These are phyloP conservation scores for Hephaestus fuliginosus DNA, from an alignment of 2,797 vertebrate species.

Conservation along the genomic window DNA sequence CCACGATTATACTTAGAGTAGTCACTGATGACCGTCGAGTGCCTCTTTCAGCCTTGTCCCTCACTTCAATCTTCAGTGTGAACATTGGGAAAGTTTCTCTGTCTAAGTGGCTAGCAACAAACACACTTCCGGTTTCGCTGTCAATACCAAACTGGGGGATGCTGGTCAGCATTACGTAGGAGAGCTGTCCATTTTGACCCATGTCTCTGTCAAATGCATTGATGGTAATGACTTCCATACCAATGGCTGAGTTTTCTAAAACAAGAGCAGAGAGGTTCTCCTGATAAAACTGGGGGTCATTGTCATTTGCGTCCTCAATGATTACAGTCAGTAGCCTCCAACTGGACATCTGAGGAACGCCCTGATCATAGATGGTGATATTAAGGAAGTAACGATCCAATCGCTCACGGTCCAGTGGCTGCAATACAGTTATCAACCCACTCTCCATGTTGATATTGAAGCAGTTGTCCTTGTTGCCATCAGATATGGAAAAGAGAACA, in stretches of 20 bases:
- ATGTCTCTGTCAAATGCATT: conserved; percentile 90
- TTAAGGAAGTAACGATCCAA: conserved; percentile 92
- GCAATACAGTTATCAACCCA: conserved; percentile 91
- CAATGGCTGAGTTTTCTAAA: conserved; percentile 87
- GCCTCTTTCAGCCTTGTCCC: conserved; percentile 91
- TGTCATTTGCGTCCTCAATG: conserved; percentile 95
- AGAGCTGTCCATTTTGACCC: conserved; percentile 90
- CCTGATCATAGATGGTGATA: conserved; percentile 94
- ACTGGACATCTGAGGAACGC: conserved; percentile 91
- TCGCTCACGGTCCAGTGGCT: conserved; percentile 92
- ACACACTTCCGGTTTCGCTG: conserved; percentile 90
- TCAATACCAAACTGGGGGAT: conserved; percentile 92
- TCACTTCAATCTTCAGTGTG: conserved; percentile 91
- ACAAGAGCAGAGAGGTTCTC: conserved; percentile 87
- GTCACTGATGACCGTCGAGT: conserved; percentile 89
- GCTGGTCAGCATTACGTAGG: conserved; percentile 88
- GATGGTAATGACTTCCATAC: conserved; percentile 87
- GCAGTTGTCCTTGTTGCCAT: conserved; percentile 92
- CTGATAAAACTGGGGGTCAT: conserved; percentile 89
- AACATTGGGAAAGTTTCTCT: conserved; percentile 88
- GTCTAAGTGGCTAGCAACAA: conserved; percentile 89
- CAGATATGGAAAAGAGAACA: conserved; percentile 92
- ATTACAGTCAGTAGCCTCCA: conserved; percentile 91
- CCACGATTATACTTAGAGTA: conserved; percentile 89
- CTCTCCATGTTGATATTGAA: conserved; percentile 93